A percentile compares a stretch with the other conserved stretches of the same genome.
Conservation (phyloP, 1,140 invertebrate genomes). For the Venturia canescens region DNA sequence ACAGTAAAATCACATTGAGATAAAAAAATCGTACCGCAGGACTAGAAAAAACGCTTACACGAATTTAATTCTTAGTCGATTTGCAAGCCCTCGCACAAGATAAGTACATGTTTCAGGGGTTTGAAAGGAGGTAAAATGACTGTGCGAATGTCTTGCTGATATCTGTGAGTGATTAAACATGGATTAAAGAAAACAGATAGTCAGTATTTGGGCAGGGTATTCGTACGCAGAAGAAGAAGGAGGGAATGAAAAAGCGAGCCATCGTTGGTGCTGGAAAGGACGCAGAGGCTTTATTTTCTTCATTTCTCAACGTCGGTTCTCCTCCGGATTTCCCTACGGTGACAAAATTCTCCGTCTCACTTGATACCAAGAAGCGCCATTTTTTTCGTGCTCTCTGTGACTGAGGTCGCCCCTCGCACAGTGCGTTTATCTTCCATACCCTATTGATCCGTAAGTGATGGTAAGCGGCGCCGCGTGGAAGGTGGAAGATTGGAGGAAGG, state of each 20-base stretch:
- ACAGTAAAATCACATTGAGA: too few relatives aligned
- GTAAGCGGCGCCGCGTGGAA: constrained; percentile 55
- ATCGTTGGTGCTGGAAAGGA: constrained; percentile 10
- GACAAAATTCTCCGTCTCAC: constrained; percentile 34
- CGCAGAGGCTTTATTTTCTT: constrained; percentile 22
- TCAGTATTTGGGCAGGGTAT: not conserved
- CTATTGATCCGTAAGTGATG: constrained; percentile 72
- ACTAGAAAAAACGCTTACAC: too few relatives aligned
- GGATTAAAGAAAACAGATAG: not conserved
- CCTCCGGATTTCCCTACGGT: constrained; percentile 33
- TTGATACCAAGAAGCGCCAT: not conserved
- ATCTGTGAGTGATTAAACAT: not conserved
- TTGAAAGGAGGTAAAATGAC: not conserved
- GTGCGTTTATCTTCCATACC: constrained; percentile 69
- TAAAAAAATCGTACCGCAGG: too few relatives aligned
- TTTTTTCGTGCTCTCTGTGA: constrained; percentile 52
- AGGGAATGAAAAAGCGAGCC: not conserved
- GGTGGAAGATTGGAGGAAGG: constrained; percentile 55
- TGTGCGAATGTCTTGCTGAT: not conserved
- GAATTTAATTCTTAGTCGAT: too few relatives aligned
- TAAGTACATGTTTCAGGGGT: not conserved
- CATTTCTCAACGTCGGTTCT: not conserved
- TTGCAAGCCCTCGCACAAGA: too few relatives aligned
- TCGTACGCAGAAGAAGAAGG: not conserved
- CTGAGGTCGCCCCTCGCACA: constrained; percentile 51